Base-by-base conservation (phyloP, 2,797 vertebrate genomes). In the Fistularia tabacaria region DNA sequence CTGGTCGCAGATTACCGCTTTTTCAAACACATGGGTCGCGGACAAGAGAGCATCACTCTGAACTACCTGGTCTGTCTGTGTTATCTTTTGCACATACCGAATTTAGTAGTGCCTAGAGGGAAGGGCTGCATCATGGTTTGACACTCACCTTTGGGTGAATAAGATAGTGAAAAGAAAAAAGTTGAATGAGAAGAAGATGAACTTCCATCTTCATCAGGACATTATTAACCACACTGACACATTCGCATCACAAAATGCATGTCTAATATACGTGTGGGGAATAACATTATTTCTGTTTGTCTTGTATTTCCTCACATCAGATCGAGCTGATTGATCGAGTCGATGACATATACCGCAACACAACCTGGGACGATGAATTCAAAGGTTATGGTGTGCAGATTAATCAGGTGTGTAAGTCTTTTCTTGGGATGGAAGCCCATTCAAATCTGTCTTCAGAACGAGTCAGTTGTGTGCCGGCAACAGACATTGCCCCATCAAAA, bases 1-100 rank as follows among this genome's bases (percentile, higher is more conserved):
- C 92, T 99, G 62, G 97, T 99, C 8, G 97, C 97, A 14, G 97
- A 99, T 75, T 93, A 99, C 82, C 96, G 96, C 52, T 99, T 99
- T 79, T 98, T 92, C 75, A 83, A 73, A 51, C 85, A 95, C 82
- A 99, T 99, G 97, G 97, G 97, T 15, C 91, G 97, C 3, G 88
- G 90, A 66, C 94, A 98, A 60, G 96, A 99, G 88, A 99, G 97
- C 43, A 94, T 95, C 43, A 98, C 97, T 0, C 93, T 98, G 54
- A 99, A 98, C 79, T 99, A 99, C 77, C 83, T 99, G 86, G 97
- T 98, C 62, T 84, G 93, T 52, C 7, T 36, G 40, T 7, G 15
- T 41, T 1, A 57, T 46, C n/a, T n/a, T n/a, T n/a, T n/a, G n/a
- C n/a, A n/a, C 8, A 5, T 15, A 1, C n/a, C 10, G 54, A 0